Conservation (phyloP, 2,797 vertebrate genomes). For the Simalia tracyae region DNA sequence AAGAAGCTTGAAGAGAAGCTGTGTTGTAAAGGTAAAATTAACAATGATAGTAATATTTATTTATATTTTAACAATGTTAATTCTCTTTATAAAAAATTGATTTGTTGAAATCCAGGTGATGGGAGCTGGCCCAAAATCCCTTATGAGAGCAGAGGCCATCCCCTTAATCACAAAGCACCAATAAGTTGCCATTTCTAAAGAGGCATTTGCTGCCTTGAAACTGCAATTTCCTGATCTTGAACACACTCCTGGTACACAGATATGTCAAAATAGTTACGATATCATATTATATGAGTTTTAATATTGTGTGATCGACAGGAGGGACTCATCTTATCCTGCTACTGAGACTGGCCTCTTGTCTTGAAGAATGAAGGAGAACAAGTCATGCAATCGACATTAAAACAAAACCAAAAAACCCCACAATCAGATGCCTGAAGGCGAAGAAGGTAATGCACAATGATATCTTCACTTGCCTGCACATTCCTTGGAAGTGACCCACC, state of each 20-base stretch:
- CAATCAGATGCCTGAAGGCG: background rate
- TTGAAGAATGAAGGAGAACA: background rate
- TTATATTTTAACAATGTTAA: background rate
- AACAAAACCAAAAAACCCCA: background rate
- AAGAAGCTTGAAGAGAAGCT: background rate
- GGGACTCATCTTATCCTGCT: background rate
- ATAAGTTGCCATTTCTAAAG: background rate
- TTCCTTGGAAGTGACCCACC: constrained; percentile 1
- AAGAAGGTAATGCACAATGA: background rate
- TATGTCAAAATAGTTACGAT: background rate
- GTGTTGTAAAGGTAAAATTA: background rate
- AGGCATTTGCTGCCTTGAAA: background rate
- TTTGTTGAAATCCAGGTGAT: background rate
- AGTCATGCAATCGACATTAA: background rate
- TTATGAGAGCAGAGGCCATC: background rate
- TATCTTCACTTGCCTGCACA: background rate
- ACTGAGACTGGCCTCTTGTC: background rate
- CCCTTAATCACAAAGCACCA: background rate
- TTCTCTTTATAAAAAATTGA: background rate
- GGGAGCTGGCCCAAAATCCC: background rate
- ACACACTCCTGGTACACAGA: background rate
- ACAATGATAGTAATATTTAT: background rate
- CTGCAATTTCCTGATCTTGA: background rate
- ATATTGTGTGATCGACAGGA: background rate
- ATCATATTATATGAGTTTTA: background rate